Evolutionary conservation across 2,113 vertebrate species (phyloP), one percentile per base, ranked within the genome.

Genomic region (Hemicordylus capensis): DNA sequence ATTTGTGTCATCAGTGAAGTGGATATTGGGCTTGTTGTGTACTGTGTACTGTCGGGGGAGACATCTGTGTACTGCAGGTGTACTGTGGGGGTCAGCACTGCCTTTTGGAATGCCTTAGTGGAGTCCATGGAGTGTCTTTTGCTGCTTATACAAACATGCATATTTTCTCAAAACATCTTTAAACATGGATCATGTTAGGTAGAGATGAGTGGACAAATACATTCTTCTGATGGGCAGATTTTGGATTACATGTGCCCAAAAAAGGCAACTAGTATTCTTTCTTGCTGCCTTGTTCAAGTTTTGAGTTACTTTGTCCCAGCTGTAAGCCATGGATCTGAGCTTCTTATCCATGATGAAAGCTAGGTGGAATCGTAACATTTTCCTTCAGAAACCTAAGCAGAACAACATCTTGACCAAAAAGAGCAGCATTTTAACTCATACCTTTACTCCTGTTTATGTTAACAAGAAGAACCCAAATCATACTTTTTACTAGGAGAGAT

Each of bases 381-480:
- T 44, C 66, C 46, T 91, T 46, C 6, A 66, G 17, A 31, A 76
- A 14, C 0, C 0, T 64, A 83, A 0, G 80, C 70, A 78, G 1
- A 46, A 3, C 14, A 66, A 69, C 85, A 56, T 37, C 4, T 22
- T 89, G 61, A 17, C 75, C 63, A 73, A 12, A 77, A 67, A 69
- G 44, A 67, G 8, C 37, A 80, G 73, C 14, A 31, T 80, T 39
- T 46, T 80, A 28, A 59, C 86, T 72, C 34, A 3, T 72, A 80
- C 28, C 28, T 86, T 76, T 79, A 44, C 7, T 15, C 44, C 19
- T 80, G 78, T n/a, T 67, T 56, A 64, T 76, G 51, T 54, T 79
- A 86, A 84, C 20, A 83, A 89, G 7, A 84, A 54, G 31, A 84
- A 44, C 77, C 86, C 66, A 88, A 92, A 89, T 61, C 24, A 74